A percentile compares a stretch with the other conserved stretches of the same genome.
Conservation (phyloP, 2,797 vertebrate genomes). For the Otus scops region DNA sequence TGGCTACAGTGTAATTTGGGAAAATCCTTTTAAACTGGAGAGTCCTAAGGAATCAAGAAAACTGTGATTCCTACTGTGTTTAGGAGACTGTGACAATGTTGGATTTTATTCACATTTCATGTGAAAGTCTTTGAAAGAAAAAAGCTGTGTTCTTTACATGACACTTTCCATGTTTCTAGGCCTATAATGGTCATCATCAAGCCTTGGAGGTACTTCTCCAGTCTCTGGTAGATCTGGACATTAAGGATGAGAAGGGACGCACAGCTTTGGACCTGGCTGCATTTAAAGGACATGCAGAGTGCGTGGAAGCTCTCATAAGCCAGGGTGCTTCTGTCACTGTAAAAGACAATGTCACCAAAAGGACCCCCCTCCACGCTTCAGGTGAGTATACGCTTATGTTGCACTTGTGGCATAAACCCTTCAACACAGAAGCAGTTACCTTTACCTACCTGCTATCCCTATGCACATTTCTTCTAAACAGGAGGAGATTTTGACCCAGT, state of each 20-base stretch:
- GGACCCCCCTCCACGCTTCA: slow-evolving; percentile 90
- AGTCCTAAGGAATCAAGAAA: background rate
- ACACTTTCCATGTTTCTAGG: slow-evolving; percentile 71
- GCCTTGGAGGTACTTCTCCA: slow-evolving; percentile 94
- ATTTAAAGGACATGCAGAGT: slow-evolving; percentile 88
- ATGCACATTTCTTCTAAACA: background rate
- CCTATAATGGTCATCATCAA: slow-evolving; percentile 93
- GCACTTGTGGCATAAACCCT: background rate
- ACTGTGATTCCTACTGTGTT: background rate
- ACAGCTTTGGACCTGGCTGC: slow-evolving; percentile 91
- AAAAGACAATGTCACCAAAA: slow-evolving; percentile 83
- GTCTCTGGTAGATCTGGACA: slow-evolving; percentile 87
- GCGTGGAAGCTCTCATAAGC: slow-evolving; percentile 89
- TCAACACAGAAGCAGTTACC: background rate
- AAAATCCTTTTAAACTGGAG: background rate
- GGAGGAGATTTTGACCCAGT: background rate
- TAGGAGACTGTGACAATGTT: background rate
- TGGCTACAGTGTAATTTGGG: background rate
- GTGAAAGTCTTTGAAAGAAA: background rate
- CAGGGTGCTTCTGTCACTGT: slow-evolving; percentile 90
- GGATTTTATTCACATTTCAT: background rate
- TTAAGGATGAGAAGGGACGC: slow-evolving; percentile 87
- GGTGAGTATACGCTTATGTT: slow-evolving; percentile 71
- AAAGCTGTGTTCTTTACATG: background rate
- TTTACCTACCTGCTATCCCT: background rate